A percentile compares a stretch with the other conserved stretches of the same genome.
These are phyloP conservation scores for Mythimna albipuncta DNA, from an alignment of 2,888 invertebrate species.

Conservation along the genomic window DNA sequence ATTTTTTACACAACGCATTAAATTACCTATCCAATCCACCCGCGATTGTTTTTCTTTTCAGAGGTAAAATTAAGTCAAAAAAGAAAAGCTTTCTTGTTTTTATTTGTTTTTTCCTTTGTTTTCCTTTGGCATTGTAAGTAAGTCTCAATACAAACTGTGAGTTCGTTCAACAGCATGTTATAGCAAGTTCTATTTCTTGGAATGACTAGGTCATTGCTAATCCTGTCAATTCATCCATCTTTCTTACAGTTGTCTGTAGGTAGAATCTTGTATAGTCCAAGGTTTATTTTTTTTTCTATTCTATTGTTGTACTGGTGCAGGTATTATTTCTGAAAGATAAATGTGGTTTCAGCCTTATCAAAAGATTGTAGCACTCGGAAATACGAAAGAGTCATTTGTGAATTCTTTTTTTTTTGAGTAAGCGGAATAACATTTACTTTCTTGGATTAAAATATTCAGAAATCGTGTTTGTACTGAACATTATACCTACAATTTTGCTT, in stretches of 20 bases:
- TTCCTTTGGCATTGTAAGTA: conserved; percentile 14
- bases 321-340: conserved; percentile 26
- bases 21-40: conserved; percentile 46
- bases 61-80: conserved; percentile 44
- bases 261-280: conserved; percentile 10
- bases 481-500: conserved; percentile 12
- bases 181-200: conserved; percentile 31
- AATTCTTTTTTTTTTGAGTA: conserved; percentile 10
- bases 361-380: conserved; percentile 16
- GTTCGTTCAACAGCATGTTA: conserved; percentile 34
- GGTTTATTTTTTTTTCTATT: conserved; percentile 6
- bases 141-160: conserved; percentile 14
- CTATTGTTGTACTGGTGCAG: conserved; percentile 26
- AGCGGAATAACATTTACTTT: conserved; percentile 8
- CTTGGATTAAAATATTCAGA: conserved; percentile 30
- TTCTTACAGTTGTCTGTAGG: conserved; percentile 15
- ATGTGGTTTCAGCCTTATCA: conserved; percentile 27
- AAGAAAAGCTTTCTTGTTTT: conserved; percentile 25
- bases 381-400: conserved; percentile 7
- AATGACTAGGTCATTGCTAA: conserved; percentile 35
- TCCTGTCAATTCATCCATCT: conserved; percentile 30
- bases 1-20: conserved; percentile 34
- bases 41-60: conserved; percentile 31
- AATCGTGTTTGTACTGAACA: conserved; percentile 10
- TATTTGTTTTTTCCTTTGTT: conserved; percentile 40